A percentile compares a stretch with the other conserved stretches of the same genome.
Evolutionary conservation across 2,797 vertebrate genomes (phyloP).

Genomic region (Argentina silus): DNA sequence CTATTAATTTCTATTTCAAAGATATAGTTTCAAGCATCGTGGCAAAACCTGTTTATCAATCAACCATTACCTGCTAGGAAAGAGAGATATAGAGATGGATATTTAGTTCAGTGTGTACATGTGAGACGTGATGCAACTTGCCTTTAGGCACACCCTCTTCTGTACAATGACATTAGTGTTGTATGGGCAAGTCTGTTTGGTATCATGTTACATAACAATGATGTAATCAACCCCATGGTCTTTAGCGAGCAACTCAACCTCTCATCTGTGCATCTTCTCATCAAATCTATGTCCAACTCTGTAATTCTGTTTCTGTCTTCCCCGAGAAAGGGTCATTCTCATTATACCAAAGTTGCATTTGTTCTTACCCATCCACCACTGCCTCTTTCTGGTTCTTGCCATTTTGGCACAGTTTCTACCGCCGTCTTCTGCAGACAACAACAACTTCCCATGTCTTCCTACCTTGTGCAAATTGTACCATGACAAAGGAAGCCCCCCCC

Average conservation of each 20-base stretch:
- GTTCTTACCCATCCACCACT: not conserved
- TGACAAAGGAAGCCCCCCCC: not conserved
- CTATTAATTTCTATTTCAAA: too few relatives aligned
- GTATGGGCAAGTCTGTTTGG: not conserved
- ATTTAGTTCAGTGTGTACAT: slow-evolving; percentile 9
- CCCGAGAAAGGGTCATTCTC: not conserved
- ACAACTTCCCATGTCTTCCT: not conserved
- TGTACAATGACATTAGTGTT: slow-evolving; percentile 3
- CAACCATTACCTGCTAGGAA: too few relatives aligned
- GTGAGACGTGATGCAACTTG: slow-evolving; percentile 34
- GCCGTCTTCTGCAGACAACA: not conserved
- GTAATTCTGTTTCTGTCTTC: not conserved
- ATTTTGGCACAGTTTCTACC: not conserved
- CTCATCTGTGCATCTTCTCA: slow-evolving; percentile 13
- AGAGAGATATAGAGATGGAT: not conserved
- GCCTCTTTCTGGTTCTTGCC: not conserved
- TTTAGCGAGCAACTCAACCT: slow-evolving; percentile 19
- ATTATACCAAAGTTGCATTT: not conserved
- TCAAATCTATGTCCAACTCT: not conserved
- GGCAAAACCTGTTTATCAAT: too few relatives aligned
- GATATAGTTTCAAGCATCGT: too few relatives aligned
- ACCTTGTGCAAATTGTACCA: not conserved
- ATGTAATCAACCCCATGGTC: slow-evolving; percentile 4
- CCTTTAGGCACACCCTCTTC: slow-evolving; percentile 27
- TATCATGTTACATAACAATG: slow-evolving; percentile 47